A percentile compares a stretch with the other conserved stretches of the same genome.
These are phyloP conservation scores for Hirtodrosophila trivittata DNA, from an alignment of 2,888 invertebrate genomes.

Conservation along the genomic window DNA sequence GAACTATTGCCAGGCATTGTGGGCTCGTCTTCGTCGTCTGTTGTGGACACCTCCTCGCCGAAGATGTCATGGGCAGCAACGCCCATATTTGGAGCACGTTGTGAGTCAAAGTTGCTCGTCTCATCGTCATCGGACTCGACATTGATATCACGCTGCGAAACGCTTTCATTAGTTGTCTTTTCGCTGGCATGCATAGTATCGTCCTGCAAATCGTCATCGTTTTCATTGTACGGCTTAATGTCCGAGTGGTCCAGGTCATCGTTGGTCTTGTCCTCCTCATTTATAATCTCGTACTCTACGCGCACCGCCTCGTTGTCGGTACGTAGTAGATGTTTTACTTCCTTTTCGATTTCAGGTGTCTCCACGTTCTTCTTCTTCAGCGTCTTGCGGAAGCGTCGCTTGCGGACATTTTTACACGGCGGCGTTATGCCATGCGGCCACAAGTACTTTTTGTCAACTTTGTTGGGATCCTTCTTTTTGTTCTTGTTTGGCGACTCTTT, in stretches of 20 bases:
- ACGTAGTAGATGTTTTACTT: conserved; percentile 95
- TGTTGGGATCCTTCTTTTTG: conserved; percentile 92
- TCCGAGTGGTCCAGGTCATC: conserved; percentile 66
- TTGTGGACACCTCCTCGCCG: conserved; percentile 96
- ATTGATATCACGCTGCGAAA: conserved; percentile 79
- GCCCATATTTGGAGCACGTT: conserved; percentile 79
- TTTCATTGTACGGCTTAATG: conserved; percentile 74
- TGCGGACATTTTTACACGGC: conserved; percentile 97
- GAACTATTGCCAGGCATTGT: conserved; percentile 84
- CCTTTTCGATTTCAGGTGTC: conserved; percentile 98
- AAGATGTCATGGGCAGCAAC: conserved; percentile 93
- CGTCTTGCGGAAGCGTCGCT: conserved; percentile 96
- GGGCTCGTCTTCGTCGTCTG: conserved; percentile 91
- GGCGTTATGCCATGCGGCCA: conserved; percentile 98
- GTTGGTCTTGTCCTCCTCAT: conserved; percentile 89
- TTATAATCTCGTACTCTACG: conserved; percentile 94
- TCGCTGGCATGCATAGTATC: conserved; percentile 74
- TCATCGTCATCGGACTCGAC: conserved; percentile 82
- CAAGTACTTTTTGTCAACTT: conserved; percentile 94
- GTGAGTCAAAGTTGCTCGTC: conserved; percentile 60
- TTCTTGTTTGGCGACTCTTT: conserved; percentile 91
- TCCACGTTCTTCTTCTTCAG: conserved; percentile 98
- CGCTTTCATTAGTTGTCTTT: conserved; percentile 67
- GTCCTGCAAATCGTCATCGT: conserved; percentile 79
- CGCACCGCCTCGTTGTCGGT: conserved; percentile 96